Conservation (phyloP, 1,140 invertebrate species). For the Drosophila lowei region DNA sequence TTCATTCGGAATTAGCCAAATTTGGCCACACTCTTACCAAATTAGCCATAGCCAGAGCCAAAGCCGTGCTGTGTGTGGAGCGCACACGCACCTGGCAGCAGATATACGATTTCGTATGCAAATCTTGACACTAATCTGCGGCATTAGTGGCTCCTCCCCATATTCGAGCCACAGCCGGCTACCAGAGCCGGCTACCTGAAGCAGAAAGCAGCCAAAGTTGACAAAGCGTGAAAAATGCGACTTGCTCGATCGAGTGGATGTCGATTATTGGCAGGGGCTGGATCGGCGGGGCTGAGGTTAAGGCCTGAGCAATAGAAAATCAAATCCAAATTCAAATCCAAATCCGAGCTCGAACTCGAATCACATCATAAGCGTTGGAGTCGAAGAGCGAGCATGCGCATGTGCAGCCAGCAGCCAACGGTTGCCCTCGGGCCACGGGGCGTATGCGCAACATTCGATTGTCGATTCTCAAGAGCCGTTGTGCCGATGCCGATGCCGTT, state of each 20-base stretch:
- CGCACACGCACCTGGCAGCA: conserved; percentile 51
- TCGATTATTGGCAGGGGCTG: conserved; percentile 54
- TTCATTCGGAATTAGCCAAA: conserved; percentile 46
- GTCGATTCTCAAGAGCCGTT: conserved; percentile 35
- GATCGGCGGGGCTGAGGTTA: conserved; percentile 52
- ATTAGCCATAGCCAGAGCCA: conserved; percentile 12
- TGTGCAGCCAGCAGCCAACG: conserved; percentile 42
- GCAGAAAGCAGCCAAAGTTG: conserved; percentile 33
- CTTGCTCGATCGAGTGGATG: conserved; percentile 22
- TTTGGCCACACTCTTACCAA: conserved; percentile 57
- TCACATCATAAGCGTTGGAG: conserved; percentile 48
- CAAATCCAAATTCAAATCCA: conserved; percentile 15
- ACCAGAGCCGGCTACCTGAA: not conserved
- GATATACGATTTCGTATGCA: conserved; percentile 79
- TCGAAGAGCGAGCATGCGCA: conserved; percentile 35
- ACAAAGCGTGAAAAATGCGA: conserved; percentile 75
- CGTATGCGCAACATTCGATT: conserved; percentile 76
- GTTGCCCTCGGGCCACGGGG: conserved; percentile 67
- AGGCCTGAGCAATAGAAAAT: conserved; percentile 64
- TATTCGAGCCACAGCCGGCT: conserved; percentile 7
- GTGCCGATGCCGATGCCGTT: not conserved
- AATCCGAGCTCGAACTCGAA: conserved; percentile 9
- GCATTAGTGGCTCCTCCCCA: conserved; percentile 66
- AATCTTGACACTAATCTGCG: conserved; percentile 81
- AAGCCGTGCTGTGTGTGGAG: not conserved